Evolutionary conservation across 2,888 invertebrate species (phyloP).

Genomic region (Tribolium freemani): DNA sequence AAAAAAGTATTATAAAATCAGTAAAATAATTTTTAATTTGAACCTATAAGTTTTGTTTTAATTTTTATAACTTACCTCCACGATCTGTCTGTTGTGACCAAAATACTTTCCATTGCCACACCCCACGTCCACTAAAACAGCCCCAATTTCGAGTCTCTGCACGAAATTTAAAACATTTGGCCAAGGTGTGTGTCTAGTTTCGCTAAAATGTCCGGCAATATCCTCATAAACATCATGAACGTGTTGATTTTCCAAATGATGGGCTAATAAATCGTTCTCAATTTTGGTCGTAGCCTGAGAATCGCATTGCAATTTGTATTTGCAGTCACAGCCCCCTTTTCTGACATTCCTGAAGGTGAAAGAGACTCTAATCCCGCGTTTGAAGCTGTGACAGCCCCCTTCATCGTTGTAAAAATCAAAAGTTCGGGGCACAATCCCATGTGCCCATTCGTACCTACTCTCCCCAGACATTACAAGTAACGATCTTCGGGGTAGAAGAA

Average conservation of each 20-base stretch:
- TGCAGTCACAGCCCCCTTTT: constrained; percentile 75
- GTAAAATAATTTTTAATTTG: too few species aligned
- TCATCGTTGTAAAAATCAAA: constrained; percentile 79
- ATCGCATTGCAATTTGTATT: constrained; percentile 79
- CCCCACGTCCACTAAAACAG: constrained; percentile 90
- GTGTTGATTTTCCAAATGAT: constrained; percentile 79
- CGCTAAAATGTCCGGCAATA: constrained; percentile 95
- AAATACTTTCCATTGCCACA: constrained; percentile 99
- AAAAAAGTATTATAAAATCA: too few species aligned
- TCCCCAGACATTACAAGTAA: constrained; percentile 86
- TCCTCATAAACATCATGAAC: constrained; percentile 93
- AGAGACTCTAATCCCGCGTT: constrained; percentile 78
- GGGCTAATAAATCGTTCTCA: constrained; percentile 66
- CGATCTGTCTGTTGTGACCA: constrained; percentile 71
- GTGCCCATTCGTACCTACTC: constrained; percentile 82
- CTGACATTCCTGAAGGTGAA: constrained; percentile 82
- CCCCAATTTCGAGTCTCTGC: constrained; percentile 74
- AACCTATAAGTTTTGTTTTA: too few species aligned
- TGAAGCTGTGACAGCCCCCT: constrained; percentile 70
- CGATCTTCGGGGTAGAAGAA: constrained; percentile 80
- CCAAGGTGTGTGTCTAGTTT: constrained; percentile 96
- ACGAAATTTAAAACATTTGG: constrained; percentile 89
- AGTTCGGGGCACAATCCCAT: constrained; percentile 88
- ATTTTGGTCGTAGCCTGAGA: constrained; percentile 60
- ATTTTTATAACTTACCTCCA: constrained; percentile 70